Base-by-base conservation (phyloP, 2,797 vertebrate genomes). In the Semotilus atromaculatus region DNA sequence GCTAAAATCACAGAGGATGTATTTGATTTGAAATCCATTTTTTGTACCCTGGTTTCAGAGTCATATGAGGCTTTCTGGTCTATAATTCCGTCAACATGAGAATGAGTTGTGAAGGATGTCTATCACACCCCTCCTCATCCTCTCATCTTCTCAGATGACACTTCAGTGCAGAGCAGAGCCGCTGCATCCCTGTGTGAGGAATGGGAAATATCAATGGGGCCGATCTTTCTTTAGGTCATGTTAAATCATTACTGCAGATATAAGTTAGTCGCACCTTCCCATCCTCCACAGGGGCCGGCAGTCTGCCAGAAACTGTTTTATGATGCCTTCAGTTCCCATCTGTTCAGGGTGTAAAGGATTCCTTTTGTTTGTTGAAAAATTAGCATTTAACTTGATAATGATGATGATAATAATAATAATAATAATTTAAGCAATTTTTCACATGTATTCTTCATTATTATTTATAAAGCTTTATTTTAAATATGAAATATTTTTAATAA, bases 121-220 rank as follows among this genome's bases (percentile, higher is more conserved):
- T 83, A 21, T 71, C 62, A 58, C 60, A 7, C 53, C 67, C 48
- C 62, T 51, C 38, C 60, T 73, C 31, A 71, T 80, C 21, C 43
- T 43, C 23, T 73, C 34, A 48, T 48, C 53, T 70, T 51, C 80
- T 77, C 73, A 16, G 70, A 19, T 1, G 45, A 45, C 55, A 45
- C 81, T 66, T 80, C 45, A 34, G 10, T 19, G 5, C 21, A 11
- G 72, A 53, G 3, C 21, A 11, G 72, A 53, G 3, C 45, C 51
- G 71, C n/a, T 76, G 48, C 66, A 73, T 53, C 40, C 38, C 51
- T 62, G 64, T 11, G 45, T 58, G 31, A 48, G 68, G 72, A 74
- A 73, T 31, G 38, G 80, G 76, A 60, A 43, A 10, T 86, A 80
- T 83, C 11, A 71, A 75, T 38, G 53, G 66, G 43, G 9, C 60